These are phyloP conservation scores for Amiota minor DNA, from an alignment of 2,888 invertebrate genomes.

Conservation along the genomic window DNA sequence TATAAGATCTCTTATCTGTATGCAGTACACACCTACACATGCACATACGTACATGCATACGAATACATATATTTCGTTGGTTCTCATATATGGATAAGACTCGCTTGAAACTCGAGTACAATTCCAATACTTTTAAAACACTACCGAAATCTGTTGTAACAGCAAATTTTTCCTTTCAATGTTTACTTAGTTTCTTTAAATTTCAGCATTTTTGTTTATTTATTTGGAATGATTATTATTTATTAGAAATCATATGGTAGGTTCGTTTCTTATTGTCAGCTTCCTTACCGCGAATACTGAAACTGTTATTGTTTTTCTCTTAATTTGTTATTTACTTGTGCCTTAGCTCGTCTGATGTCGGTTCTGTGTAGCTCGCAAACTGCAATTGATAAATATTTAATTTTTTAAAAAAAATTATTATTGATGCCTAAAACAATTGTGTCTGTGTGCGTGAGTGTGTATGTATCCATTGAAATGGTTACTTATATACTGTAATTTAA, in stretches of 20 bases:
- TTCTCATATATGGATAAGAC: no score
- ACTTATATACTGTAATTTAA: not conserved
- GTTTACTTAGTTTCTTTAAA: constrained; percentile 16
- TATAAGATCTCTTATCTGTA: constrained; percentile 37
- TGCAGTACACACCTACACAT: not conserved
- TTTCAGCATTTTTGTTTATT: constrained; percentile 15
- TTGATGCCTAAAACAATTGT: not conserved
- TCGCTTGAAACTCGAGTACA: constrained; percentile 14
- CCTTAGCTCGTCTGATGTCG: constrained; percentile 29
- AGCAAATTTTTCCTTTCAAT: constrained; percentile 28
- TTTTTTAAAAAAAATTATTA: constrained; percentile 10
- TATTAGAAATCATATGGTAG: constrained; percentile 11
- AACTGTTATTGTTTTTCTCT: constrained; percentile 36
- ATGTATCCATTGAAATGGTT: no score
- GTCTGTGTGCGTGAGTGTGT: no score
- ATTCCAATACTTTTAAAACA: constrained; percentile 45
- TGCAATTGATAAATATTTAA: constrained; percentile 48
- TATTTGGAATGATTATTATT: constrained; percentile 24
- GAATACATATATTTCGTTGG: not conserved
- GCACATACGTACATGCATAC: not conserved
- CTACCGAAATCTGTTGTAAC: constrained; percentile 46
- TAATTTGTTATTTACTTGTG: constrained; percentile 54
- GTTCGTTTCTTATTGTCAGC: constrained; percentile 4
- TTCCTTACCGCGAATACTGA: constrained; percentile 16
- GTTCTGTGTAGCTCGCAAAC: no score